Percentiles rank a stretch among this genome's conserved stretches.
These are phyloP conservation scores for Drosophila miranda DNA, from an alignment of 1,140 invertebrate species.

Conservation along the genomic window DNA sequence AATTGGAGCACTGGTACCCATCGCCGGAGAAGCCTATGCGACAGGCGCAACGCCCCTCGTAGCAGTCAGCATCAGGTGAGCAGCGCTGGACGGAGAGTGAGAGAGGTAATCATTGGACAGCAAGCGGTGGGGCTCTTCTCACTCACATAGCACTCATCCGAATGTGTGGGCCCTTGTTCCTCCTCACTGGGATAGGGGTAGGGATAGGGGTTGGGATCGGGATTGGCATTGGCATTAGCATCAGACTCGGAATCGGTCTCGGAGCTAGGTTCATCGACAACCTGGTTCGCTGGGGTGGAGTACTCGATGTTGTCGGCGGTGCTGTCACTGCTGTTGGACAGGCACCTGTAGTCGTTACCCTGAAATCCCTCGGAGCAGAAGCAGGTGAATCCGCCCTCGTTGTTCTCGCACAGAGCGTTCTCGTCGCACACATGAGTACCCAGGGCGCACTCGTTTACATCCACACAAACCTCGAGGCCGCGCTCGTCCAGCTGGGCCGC, in stretches of 20 bases:
- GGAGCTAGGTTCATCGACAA: background rate
- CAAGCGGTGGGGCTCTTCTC: background rate
- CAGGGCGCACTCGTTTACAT: conserved; percentile 91
- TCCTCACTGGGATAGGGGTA: conserved; percentile 22
- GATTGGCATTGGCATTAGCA: background rate
- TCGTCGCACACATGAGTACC: conserved; percentile 88
- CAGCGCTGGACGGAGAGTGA: conserved; percentile 46
- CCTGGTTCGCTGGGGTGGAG: conserved; percentile 30
- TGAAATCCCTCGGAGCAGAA: conserved; percentile 87
- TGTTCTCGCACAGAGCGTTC: conserved; percentile 93
- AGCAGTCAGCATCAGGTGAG: conserved; percentile 83
- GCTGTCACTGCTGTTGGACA: conserved; percentile 34
- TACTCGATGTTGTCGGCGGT: conserved; percentile 67
- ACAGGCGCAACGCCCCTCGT: conserved; percentile 85
- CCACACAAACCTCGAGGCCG: conserved; percentile 85
- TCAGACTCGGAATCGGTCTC: background rate
- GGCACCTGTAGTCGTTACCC: conserved; percentile 83
- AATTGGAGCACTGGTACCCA: conserved; percentile 86
- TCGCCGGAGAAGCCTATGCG: conserved; percentile 89
- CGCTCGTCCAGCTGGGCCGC: conserved; percentile 80
- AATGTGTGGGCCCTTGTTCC: conserved; percentile 15
- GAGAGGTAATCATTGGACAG: background rate
- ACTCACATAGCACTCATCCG: conserved; percentile 64
- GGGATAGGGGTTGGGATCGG: conserved; percentile 3
- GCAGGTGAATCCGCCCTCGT: conserved; percentile 90